These are phyloP conservation scores for Donacobius atricapilla DNA, from an alignment of 2,113 vertebrate species.

Conservation along the genomic window DNA sequence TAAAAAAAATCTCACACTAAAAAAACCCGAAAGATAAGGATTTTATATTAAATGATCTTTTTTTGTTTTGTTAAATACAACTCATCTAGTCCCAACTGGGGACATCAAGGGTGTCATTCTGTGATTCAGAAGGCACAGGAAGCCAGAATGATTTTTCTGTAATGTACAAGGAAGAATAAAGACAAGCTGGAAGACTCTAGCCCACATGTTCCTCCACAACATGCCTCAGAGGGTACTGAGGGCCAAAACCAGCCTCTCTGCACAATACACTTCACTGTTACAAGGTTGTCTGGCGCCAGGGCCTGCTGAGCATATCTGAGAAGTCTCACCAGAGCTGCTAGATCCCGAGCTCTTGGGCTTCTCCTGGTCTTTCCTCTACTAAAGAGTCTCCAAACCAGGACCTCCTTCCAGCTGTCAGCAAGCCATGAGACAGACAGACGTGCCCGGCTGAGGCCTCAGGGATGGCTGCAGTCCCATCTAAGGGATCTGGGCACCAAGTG, in stretches of 20 bases:
- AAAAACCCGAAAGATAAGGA: not conserved
- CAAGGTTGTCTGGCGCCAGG: not conserved
- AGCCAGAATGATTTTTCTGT: not conserved
- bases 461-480: rapidly evolving
- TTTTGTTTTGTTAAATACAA: not conserved
- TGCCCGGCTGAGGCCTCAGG: rapidly evolving
- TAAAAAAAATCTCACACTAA: not conserved
- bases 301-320: not conserved
- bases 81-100: not conserved
- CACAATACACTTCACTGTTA: not conserved
- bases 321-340: not conserved
- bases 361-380: not conserved
- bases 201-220: not conserved
- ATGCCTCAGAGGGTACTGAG: conserved; percentile 19
- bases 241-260: not conserved
- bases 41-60: not conserved
- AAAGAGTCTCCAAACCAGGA: not conserved
- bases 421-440: rapidly evolving
- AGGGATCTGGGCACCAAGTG: not conserved
- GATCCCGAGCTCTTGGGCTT: rapidly evolving
- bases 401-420: rapidly evolving
- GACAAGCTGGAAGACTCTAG: conserved; percentile 1
- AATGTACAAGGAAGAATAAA: conserved; percentile 28
- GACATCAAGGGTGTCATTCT: not conserved
- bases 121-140: conserved; percentile 29